Evolutionary conservation across 2,888 invertebrate genomes (phyloP).

Genomic region (Drosophila stalkeri): DNA sequence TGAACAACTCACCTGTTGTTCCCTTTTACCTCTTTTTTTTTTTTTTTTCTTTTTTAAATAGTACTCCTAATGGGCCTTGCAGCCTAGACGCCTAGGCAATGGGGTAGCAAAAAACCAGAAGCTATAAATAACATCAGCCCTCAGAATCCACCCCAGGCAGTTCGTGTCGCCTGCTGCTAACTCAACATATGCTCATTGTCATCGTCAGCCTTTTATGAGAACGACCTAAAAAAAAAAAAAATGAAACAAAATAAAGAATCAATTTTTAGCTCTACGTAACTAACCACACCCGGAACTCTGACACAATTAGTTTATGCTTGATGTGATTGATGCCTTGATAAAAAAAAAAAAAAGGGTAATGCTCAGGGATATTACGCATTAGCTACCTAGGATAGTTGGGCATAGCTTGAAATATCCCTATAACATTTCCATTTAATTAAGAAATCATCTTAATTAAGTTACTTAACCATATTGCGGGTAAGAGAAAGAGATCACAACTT

Average conservation of each 20-base stretch:
- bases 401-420: background rate
- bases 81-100: constrained; percentile 6
- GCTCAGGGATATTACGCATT: background rate
- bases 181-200: constrained; percentile 32
- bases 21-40: background rate
- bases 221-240: background rate
- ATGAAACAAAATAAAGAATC: background rate
- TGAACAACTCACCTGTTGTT: constrained; percentile 9
- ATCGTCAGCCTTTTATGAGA: constrained; percentile 10
- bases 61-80: constrained; percentile 7
- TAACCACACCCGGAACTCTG: background rate
- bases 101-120: constrained; percentile 29
- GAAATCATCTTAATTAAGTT: background rate
- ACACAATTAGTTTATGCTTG: constrained; percentile 4
- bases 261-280: constrained; percentile 6
- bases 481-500: no score
- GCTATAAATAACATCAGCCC: constrained; percentile 33
- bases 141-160: background rate
- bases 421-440: background rate
- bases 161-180: background rate
- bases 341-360: background rate
- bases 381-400: background rate
- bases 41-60: constrained; percentile 21
- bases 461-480: no score
- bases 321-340: constrained; percentile 8